Evolutionary conservation across 2,797 vertebrate species (phyloP), one percentile per base, ranked within the genome.

Genomic region (Parauchenoglanis punctatus): DNA sequence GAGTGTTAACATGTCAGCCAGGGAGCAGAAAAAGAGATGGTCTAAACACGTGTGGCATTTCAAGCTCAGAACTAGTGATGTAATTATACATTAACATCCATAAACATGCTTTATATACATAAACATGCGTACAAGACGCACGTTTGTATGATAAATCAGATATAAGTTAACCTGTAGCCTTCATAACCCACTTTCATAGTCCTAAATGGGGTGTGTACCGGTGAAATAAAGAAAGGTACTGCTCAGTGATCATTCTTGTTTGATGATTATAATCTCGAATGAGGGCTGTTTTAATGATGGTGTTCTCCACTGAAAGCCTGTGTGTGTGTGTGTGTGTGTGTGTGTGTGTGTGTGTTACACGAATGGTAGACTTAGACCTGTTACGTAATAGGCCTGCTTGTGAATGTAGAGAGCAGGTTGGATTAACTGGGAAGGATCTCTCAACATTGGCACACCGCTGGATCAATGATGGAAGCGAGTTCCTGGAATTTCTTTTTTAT

Each of bases 1-100:
- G 94, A 96, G 92, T 95, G 94, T 94, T 94, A 95, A 93, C 95
- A 94, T 96, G 94, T 95, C 95, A 95, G 92, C 93, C 93, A 91
- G 91, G 90, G 93, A 92, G 85, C 92, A 92, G 90, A 54, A 54
- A 89, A 88, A 89, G 91, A 94, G 93, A 91, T 94, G 91, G 92
- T 92, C 91, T 91, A 91, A 89, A 92, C 94, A 95, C 92, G 91
- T 94, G 93, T 92, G 92, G 86, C 88, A 89, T 91, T 90, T 86
- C 91, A 63, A 80, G 54, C 28, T 92, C 88, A 88, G 8, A 28
- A 91, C 89, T 61, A 56, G 77, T 17, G 20, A 88, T 92, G 91
- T 86, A 92, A 93, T 93, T 93, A 81, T 67, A 17, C 17, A 40
- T 40, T 40, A 40, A 40, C 40, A 49, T 49, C 49, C 49, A 49